A percentile compares a stretch with the other conserved stretches of the same genome.
phyloP scores from a whole-genome alignment of 2,113 vertebrate species.

The Antechinus flavipes region DNA sequence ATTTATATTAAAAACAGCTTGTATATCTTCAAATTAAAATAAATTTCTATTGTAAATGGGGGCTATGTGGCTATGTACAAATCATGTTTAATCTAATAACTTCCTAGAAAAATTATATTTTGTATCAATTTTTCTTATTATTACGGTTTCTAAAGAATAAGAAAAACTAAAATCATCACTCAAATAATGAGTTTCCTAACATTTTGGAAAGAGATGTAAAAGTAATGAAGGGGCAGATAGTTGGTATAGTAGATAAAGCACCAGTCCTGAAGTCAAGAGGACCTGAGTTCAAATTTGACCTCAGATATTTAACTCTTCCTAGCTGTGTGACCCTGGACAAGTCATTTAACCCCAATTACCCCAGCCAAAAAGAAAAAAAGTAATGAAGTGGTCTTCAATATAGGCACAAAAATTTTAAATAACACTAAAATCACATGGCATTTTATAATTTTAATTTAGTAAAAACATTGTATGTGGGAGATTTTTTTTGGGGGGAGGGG shows the following conservation, averaged over 20 bases:
- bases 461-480: not conserved
- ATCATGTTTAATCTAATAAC: not conserved
- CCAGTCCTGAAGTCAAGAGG: no score
- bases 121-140: not conserved
- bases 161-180: not conserved
- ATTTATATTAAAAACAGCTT: not conserved
- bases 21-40: not conserved
- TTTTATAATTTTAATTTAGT: not conserved
- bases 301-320: no score
- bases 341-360: no score
- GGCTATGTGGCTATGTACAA: not conserved
- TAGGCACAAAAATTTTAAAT: not conserved
- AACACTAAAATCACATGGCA: not conserved
- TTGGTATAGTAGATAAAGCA: no score
- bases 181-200: not conserved
- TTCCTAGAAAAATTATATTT: not conserved
- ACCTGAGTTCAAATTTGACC: no score
- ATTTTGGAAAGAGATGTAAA: not conserved
- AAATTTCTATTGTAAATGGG: not conserved
- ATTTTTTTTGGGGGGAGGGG: not conserved
- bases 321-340: no score
- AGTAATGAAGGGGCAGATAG: not conserved
- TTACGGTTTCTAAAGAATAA: not conserved
- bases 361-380: not conserved
- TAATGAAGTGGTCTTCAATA: not conserved